Conservation (phyloP, 2,797 vertebrate genomes). For the Periparus ater region DNA sequence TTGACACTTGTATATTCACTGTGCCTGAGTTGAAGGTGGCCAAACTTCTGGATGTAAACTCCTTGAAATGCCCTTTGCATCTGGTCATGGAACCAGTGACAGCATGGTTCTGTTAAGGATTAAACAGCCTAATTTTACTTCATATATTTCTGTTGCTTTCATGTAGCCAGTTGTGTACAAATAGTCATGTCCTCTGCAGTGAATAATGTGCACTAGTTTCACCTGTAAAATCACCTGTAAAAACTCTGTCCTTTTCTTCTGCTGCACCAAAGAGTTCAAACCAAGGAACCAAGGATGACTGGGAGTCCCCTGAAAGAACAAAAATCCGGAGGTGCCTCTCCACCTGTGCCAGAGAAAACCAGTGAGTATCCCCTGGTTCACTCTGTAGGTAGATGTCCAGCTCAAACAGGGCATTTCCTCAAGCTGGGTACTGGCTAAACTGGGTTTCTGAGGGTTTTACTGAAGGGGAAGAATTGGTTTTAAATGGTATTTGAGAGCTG, state of each 20-base stretch:
- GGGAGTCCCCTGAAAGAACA: constrained; percentile 28
- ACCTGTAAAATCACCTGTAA: neutral
- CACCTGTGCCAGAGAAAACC: neutral
- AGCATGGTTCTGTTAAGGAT: neutral
- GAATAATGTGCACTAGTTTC: neutral
- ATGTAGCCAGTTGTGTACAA: neutral
- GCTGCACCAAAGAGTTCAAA: constrained; percentile 51
- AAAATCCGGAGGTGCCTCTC: neutral
- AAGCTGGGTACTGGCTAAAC: neutral
- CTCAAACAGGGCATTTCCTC: neutral
- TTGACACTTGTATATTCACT: neutral
- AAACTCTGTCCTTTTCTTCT: constrained; percentile 27
- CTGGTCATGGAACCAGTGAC: neutral
- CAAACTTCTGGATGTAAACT: neutral
- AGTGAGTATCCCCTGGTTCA: neutral
- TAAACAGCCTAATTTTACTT: neutral
- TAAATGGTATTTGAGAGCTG: neutral
- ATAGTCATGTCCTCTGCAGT: neutral
- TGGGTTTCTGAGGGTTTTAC: neutral
- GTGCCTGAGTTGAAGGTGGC: neutral
- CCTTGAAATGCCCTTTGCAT: neutral
- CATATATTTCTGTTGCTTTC: neutral
- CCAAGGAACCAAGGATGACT: constrained; percentile 40
- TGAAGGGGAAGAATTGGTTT: neutral
- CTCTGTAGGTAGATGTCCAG: neutral